These are phyloP conservation scores for Lordiphosa fenestrarum DNA, from an alignment of 2,888 invertebrate genomes.

Conservation along the genomic window DNA sequence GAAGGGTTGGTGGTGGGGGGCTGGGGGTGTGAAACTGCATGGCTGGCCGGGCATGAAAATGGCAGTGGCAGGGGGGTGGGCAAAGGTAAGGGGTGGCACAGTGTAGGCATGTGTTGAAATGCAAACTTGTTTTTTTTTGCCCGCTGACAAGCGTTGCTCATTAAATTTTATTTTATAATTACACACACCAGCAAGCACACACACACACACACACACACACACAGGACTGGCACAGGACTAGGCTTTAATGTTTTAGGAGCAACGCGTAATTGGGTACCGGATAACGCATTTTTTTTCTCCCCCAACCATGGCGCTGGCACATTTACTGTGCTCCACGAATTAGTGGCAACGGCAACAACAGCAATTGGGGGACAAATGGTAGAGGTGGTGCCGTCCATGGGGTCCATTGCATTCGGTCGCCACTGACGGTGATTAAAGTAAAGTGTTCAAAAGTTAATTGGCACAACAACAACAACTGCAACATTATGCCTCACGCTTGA, in stretches of 20 bases:
- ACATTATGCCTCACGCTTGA: constrained; percentile 60
- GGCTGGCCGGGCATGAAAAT: constrained; percentile 66
- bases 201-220: constrained; percentile 21
- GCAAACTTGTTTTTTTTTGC: constrained; percentile 52
- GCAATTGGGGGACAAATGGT: constrained; percentile 27
- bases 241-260: constrained; percentile 62
- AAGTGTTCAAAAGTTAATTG: constrained; percentile 72
- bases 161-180: constrained; percentile 75
- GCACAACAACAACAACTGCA: constrained; percentile 39
- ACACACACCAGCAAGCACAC: constrained; percentile 61
- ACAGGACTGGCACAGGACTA: constrained; percentile 13
- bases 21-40: constrained; percentile 64
- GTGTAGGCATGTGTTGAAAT: constrained; percentile 65
- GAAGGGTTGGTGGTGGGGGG: too few species aligned
- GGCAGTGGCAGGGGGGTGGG: constrained; percentile 1
- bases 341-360: constrained; percentile 19
- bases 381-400: constrained; percentile 2
- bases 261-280: constrained; percentile 60
- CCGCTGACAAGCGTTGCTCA: constrained; percentile 67
- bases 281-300: constrained; percentile 34
- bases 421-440: constrained; percentile 59
- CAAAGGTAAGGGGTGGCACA: constrained; percentile 8
- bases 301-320: constrained; percentile 26
- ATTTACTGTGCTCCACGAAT: constrained; percentile 34
- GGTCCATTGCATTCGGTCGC: constrained; percentile 44